Evolutionary conservation across 2,797 vertebrate species (phyloP).

Genomic region (Poeciliopsis paucimaculata): DNA sequence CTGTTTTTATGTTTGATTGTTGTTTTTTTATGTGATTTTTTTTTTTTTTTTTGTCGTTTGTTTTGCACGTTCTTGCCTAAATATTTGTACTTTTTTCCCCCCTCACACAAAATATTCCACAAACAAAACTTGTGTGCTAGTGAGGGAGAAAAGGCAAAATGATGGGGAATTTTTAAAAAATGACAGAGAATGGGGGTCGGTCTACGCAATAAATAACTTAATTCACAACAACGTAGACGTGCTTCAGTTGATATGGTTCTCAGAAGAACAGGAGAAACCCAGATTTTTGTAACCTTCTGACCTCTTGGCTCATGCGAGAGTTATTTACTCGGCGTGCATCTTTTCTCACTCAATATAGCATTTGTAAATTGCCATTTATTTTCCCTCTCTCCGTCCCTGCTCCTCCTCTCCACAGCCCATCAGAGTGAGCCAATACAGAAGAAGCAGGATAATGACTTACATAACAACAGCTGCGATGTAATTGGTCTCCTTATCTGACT

Average conservation of each 20-base stretch:
- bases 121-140: neutral
- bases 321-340: neutral
- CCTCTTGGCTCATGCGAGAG: neutral
- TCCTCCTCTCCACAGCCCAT: constrained; percentile 13
- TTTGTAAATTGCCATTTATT: constrained; percentile 51
- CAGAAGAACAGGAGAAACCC: neutral
- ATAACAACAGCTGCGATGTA: constrained; percentile 57
- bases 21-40: neutral
- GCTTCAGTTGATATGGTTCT: neutral
- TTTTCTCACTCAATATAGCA: constrained; percentile 24
- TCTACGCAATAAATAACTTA: neutral
- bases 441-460: constrained; percentile 58
- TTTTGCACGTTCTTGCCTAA: neutral
- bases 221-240: neutral
- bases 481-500: constrained; percentile 40
- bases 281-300: neutral
- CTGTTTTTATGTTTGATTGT: too few species aligned
- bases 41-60: too few species aligned
- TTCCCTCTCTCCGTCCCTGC: neutral
- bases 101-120: neutral
- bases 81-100: neutral
- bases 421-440: constrained; percentile 59
- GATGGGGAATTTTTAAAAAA: neutral
- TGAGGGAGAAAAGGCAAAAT: neutral
- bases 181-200: neutral